Percentiles rank a stretch among this genome's conserved stretches.
Conservation (phyloP, 2,888 invertebrate species). For the Malacosoma neustria region DNA sequence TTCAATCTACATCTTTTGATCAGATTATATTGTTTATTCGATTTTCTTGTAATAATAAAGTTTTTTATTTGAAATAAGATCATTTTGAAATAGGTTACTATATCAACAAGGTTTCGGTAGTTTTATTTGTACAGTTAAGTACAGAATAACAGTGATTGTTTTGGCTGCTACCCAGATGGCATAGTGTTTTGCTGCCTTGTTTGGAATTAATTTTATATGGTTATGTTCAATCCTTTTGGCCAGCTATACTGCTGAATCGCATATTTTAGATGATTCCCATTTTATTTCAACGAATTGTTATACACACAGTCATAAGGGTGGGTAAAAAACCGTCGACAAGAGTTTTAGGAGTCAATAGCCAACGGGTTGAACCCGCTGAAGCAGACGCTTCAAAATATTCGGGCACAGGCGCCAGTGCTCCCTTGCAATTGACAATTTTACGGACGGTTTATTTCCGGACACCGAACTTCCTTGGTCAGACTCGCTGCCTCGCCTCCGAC, state of each 20-base stretch:
- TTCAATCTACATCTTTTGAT: slow-evolving; percentile 29
- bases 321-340: slow-evolving; percentile 13
- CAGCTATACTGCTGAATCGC: neutral
- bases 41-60: slow-evolving; percentile 7
- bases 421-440: slow-evolving; percentile 81
- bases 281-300: no score
- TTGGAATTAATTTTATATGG: slow-evolving; percentile 14
- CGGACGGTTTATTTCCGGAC: slow-evolving; percentile 79
- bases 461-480: slow-evolving; percentile 68
- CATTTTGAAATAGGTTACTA: neutral
- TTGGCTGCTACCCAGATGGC: slow-evolving; percentile 67
- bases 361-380: slow-evolving; percentile 21
- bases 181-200: slow-evolving; percentile 50
- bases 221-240: neutral
- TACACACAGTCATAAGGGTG: no score
- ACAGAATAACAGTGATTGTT: slow-evolving; percentile 69
- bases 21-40: slow-evolving; percentile 21
- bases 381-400: slow-evolving; percentile 52
- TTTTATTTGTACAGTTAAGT: slow-evolving; percentile 6
- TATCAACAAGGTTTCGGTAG: slow-evolving; percentile 1
- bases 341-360: slow-evolving; percentile 24
- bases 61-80: neutral
- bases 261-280: no score
- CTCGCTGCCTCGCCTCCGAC: slow-evolving; percentile 28
- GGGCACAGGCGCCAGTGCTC: slow-evolving; percentile 49